These are phyloP conservation scores for Pyrocephalus nanus DNA, from an alignment of 2,797 vertebrate species.

Conservation along the genomic window DNA sequence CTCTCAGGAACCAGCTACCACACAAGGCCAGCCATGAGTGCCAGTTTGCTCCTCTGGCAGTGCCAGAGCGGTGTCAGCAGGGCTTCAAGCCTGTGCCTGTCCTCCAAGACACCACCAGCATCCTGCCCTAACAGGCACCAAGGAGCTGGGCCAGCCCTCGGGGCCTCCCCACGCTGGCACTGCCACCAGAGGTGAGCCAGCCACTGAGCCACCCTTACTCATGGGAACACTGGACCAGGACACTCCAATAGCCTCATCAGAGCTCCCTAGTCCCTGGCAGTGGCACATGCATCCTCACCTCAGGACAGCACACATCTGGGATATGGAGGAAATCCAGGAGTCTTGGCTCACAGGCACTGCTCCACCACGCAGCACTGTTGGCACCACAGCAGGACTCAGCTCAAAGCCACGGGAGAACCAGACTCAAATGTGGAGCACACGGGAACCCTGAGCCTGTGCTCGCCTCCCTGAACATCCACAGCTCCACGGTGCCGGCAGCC, in stretches of 20 bases:
- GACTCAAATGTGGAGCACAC: accelerated
- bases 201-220: accelerated
- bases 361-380: accelerated
- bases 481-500: background rate
- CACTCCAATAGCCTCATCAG: background rate
- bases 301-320: background rate
- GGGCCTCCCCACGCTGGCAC: background rate
- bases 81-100: background rate
- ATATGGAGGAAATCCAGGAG: background rate
- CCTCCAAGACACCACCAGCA: background rate
- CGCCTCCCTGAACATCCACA: background rate
- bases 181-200: background rate
- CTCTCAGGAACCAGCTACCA: background rate
- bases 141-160: background rate
- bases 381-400: background rate
- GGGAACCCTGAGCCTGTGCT: background rate
- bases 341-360: background rate
- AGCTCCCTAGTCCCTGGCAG: background rate
- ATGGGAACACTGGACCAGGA: background rate
- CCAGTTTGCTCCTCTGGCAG: background rate
- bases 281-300: accelerated
- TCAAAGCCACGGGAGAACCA: accelerated
- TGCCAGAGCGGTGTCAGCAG: background rate
- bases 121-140: background rate
- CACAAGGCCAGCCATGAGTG: background rate